Percentiles rank a stretch among this genome's conserved stretches.
Conservation (phyloP, 1,140 invertebrate genomes). For the Drosophila virilis region DNA sequence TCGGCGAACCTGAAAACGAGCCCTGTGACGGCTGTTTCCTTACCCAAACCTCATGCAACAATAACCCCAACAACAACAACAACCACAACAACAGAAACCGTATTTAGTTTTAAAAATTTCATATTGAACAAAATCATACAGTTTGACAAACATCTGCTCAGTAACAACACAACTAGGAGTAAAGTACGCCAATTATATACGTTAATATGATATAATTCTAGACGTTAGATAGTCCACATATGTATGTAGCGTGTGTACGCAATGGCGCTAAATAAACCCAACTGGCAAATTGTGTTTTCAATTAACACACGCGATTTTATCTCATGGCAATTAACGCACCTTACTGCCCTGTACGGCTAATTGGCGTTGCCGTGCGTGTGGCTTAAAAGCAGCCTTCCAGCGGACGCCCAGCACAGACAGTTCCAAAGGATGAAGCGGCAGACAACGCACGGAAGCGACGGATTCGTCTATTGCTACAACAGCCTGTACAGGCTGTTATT, state of each 20-base stretch:
- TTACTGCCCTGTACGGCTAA: background rate
- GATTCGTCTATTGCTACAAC: constrained; percentile 58
- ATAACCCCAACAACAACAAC: constrained; percentile 6
- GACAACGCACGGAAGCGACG: constrained; percentile 6
- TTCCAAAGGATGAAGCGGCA: background rate
- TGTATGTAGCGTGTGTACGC: constrained; percentile 2
- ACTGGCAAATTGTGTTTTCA: constrained; percentile 37
- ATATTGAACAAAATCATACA: constrained; percentile 39
- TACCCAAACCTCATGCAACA: constrained; percentile 1
- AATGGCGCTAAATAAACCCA: constrained; percentile 33
- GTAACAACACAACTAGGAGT: constrained; percentile 18
- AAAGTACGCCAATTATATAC: constrained; percentile 30
- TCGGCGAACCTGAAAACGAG: constrained; percentile 34
- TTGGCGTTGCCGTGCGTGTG: background rate
- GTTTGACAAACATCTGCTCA: constrained; percentile 10
- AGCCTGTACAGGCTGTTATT: constrained; percentile 50
- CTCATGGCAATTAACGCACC: constrained; percentile 6
- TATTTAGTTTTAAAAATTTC: constrained; percentile 45
- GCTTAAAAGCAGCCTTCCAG: background rate
- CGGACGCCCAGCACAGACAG: background rate
- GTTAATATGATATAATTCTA: constrained; percentile 17
- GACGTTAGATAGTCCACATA: constrained; percentile 23
- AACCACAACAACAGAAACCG: constrained; percentile 1
- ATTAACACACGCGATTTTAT: constrained; percentile 26
- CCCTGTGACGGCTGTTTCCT: background rate